Evolutionary conservation across 53 echinoderm and acorn worm genomes (phyloP).

Genomic region (Holothuria scabra): DNA sequence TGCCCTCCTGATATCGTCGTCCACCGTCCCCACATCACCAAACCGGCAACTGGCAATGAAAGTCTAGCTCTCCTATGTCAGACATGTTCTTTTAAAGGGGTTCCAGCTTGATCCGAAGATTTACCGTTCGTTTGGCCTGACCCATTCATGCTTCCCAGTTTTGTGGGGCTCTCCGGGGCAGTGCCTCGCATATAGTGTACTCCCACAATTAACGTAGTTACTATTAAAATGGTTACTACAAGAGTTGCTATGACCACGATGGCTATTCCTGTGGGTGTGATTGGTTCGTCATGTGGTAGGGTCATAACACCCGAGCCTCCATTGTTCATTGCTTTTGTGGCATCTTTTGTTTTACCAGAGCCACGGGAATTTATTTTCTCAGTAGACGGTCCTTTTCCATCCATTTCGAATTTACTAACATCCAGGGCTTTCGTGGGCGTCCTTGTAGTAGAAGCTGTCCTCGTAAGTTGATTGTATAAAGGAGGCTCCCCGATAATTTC

Average conservation of each 20-base stretch:
- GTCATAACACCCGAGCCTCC: neutral
- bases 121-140: constrained; percentile 15
- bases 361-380: neutral
- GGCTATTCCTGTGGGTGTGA: constrained; percentile 18
- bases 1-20: too few relatives aligned
- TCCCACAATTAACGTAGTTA: constrained; percentile 34
- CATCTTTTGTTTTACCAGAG: constrained; percentile 35
- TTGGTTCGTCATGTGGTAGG: neutral
- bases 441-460: neutral
- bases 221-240: constrained; percentile 17
- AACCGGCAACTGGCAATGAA: too few relatives aligned
- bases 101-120: neutral
- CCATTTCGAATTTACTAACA: neutral
- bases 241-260: constrained; percentile 33
- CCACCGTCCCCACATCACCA: too few relatives aligned
- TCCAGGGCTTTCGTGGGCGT: neutral
- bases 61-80: neutral
- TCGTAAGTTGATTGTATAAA: too few relatives aligned
- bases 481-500: too few relatives aligned
- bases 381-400: too few relatives aligned
- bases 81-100: constrained; percentile 32
- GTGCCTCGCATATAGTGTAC: constrained; percentile 33
- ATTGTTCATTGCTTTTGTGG: neutral
- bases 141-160: neutral
- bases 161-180: constrained; percentile 24